phyloP scores from a whole-genome alignment of 2,797 vertebrate species.

The Strix occidentalis region DNA sequence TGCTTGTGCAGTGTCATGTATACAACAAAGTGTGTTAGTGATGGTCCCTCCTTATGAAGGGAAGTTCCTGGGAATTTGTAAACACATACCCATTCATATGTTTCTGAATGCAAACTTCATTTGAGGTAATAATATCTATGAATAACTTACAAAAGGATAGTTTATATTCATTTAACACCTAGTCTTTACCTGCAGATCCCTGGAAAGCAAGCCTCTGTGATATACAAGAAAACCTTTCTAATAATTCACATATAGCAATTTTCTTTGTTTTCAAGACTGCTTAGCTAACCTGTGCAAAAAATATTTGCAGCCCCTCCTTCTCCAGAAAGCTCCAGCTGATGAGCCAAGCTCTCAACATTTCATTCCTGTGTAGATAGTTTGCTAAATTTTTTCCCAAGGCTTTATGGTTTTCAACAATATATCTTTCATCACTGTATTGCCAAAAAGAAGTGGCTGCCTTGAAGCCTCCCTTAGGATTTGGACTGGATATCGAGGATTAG shows the following conservation, averaged over 20 bases:
- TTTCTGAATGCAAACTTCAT: background rate
- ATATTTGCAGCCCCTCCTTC: slow-evolving; percentile 33
- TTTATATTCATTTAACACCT: background rate
- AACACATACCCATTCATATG: accelerated
- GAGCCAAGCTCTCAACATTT: slow-evolving; percentile 75
- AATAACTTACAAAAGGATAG: background rate
- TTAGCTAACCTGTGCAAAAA: slow-evolving; percentile 47
- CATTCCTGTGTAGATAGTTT: slow-evolving; percentile 75
- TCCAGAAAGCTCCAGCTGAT: slow-evolving; percentile 62
- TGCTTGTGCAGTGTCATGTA: background rate
- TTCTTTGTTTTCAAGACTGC: slow-evolving; percentile 11
- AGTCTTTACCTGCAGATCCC: background rate
- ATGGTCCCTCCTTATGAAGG: background rate
- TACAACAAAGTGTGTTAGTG: background rate
- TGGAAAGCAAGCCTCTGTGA: background rate
- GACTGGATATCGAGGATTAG: slow-evolving; percentile 75
- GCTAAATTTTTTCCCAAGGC: slow-evolving; percentile 76
- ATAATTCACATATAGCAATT: slow-evolving; percentile 27
- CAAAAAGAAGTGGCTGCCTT: slow-evolving; percentile 72
- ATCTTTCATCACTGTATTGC: slow-evolving; percentile 78
- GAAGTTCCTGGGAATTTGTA: background rate
- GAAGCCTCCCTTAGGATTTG: slow-evolving; percentile 70
- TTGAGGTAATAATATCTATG: background rate
- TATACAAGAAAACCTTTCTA: slow-evolving; percentile 24
- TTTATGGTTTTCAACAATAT: slow-evolving; percentile 78